Conservation (phyloP, 35 echinoderm and acorn worm genomes). For the Strongylocentrotus purpuratus region DNA sequence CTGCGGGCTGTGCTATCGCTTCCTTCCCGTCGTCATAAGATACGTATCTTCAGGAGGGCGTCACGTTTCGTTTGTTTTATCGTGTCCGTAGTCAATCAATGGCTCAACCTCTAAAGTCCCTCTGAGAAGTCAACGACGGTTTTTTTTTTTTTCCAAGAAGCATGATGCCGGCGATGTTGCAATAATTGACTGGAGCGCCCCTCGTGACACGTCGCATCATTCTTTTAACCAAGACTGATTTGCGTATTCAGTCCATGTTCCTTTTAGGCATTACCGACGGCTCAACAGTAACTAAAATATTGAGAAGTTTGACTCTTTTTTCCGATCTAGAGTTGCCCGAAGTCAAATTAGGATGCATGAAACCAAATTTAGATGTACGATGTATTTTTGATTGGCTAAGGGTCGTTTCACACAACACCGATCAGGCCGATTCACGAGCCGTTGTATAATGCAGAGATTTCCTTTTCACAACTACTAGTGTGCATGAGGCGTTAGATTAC, state of each 20-base stretch:
- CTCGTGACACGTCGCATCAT: neutral
- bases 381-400: too few relatives aligned
- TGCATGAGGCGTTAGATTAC: too few relatives aligned
- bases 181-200: neutral
- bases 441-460: too few relatives aligned
- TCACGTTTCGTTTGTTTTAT: slow-evolving; percentile 4
- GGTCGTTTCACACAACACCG: too few relatives aligned
- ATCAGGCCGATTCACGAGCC: too few relatives aligned
- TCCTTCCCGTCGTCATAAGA: neutral
- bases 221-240: neutral
- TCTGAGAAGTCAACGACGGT: neutral
- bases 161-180: neutral
- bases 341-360: too few relatives aligned
- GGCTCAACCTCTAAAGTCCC: neutral
- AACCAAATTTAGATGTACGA: too few relatives aligned
- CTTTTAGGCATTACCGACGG: too few relatives aligned
- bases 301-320: too few relatives aligned
- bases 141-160: neutral
- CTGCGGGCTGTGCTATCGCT: neutral
- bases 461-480: too few relatives aligned
- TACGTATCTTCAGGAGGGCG: neutral
- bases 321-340: too few relatives aligned
- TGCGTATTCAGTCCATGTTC: neutral
- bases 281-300: too few relatives aligned
- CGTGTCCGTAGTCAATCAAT: neutral